Evolutionary conservation across 2,888 invertebrate genomes (phyloP), one percentile per base, ranked within the genome.

Genomic region (Aleiodes leptofemur): DNA sequence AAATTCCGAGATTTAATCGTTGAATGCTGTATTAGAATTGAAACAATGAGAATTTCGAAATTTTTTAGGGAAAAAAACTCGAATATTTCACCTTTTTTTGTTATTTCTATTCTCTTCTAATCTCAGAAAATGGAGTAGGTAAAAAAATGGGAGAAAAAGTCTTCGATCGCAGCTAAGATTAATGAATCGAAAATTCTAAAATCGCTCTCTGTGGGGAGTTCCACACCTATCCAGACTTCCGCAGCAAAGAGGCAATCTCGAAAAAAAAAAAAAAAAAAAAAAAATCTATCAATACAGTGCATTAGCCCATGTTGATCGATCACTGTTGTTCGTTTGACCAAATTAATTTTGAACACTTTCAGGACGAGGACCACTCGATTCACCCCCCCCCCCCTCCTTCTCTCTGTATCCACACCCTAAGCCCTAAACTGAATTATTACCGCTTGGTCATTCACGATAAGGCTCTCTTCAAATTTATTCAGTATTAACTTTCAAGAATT

Each of bases 161-260:
- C 78, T 81, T 83, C 82, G 81, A 83, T 83, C 83, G 83, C 84
- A 82, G 79, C 73, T 72, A 82, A 85, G 85, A 86, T 86, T 86
- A 86, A 86, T 85, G 86, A 83, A 76, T 72, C 81, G 83, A 83
- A 85, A 83, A 85, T 82, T 85, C 84, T 85, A 83, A 85, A 84
- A 85, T 85, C 83, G 80, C 59, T 29, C 59, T 23, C 50, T n/a
- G 43, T 43, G 16, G 83, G 82, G 82, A 78, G 81, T 82, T 81
- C 83, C 83, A 84, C 84, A 84, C 84, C 83, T 83, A 78, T 73
- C 77, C 73, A 38, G 38, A 8, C 61, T 68, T 72, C 9, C 13
- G 50, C 23, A 66, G 66, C 48, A 50, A 66, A 50, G 66, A 66
- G 23, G 51, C 72, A 66, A 57, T 59, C 73, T 53, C 68, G 38